Conservation (phyloP, 2,797 vertebrate species). For the Anolis apletophallus region DNA sequence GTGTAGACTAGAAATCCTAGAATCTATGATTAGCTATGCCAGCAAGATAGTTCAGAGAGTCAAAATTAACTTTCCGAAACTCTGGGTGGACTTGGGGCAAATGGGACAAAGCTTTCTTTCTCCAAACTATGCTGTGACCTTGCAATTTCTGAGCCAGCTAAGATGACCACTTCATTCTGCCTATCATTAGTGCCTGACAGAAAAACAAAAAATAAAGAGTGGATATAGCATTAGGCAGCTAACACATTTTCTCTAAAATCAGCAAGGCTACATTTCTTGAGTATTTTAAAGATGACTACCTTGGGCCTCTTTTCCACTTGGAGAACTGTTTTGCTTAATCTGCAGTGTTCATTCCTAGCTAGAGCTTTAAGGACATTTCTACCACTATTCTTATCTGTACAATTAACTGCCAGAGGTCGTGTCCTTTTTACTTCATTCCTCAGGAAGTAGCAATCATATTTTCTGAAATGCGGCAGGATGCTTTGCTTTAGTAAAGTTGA, state of each 20-base stretch:
- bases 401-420: slow-evolving; percentile 8
- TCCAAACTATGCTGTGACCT: too few species aligned
- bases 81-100: too few species aligned
- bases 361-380: slow-evolving; percentile 11
- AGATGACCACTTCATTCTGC: neutral
- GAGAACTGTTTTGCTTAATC: neutral
- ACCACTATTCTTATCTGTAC: neutral
- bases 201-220: neutral
- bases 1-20: too few species aligned
- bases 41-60: too few species aligned
- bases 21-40: too few species aligned
- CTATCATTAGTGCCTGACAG: neutral
- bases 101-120: too few species aligned
- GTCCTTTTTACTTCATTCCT: slow-evolving; percentile 15
- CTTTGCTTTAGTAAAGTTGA: slow-evolving; percentile 17
- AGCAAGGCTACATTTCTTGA: too few species aligned
- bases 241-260: neutral
- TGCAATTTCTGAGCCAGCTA: neutral
- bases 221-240: neutral
- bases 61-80: too few species aligned
- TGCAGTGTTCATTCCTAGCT: neutral
- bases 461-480: slow-evolving; percentile 39
- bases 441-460: slow-evolving; percentile 49
- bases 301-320: neutral
- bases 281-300: neutral